phyloP scores from a whole-genome alignment of 2,797 vertebrate species.

The Percopsis omiscomaycus region DNA sequence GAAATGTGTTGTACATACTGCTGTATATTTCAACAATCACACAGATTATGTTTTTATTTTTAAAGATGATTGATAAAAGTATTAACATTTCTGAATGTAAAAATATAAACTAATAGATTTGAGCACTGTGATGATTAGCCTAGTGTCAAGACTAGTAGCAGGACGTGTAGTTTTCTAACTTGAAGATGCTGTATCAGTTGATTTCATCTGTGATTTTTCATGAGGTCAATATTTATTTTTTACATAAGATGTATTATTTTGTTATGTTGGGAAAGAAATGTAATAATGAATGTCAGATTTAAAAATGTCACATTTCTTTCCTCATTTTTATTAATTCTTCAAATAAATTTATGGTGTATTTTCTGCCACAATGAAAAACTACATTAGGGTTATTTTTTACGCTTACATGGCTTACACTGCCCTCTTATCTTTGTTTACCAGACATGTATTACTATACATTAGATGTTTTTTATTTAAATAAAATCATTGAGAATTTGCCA shows the following conservation, averaged over 20 bases:
- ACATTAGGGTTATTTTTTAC: too few relatives aligned
- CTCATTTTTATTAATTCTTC: slow-evolving; percentile 21
- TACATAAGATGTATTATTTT: slow-evolving; percentile 24
- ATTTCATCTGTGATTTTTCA: slow-evolving; percentile 44
- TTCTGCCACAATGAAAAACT: slow-evolving; percentile 1
- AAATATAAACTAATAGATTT: slow-evolving; percentile 3
- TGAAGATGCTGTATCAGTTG: slow-evolving; percentile 27
- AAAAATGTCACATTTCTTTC: slow-evolving; percentile 1
- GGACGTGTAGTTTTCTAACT: slow-evolving; percentile 7
- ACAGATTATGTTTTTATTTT: slow-evolving; percentile 9
- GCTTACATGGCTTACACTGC: too few relatives aligned
- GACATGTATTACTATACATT: too few relatives aligned
- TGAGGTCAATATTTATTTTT: slow-evolving; percentile 59
- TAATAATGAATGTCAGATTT: slow-evolving; percentile 12
- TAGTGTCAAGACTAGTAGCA: slow-evolving; percentile 27
- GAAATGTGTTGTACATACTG: slow-evolving; percentile 7
- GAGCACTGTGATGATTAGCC: slow-evolving; percentile 10
- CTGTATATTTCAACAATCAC: slow-evolving; percentile 29
- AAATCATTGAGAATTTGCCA: too few relatives aligned
- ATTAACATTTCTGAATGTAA: slow-evolving; percentile 49
- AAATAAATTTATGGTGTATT: slow-evolving; percentile 36
- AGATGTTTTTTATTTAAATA: too few relatives aligned
- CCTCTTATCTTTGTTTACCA: too few relatives aligned
- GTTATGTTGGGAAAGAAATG: slow-evolving; percentile 23
- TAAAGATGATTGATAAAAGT: slow-evolving; percentile 39